Base-by-base conservation (phyloP, 2,888 invertebrate species). In the Rhagium mordax region DNA sequence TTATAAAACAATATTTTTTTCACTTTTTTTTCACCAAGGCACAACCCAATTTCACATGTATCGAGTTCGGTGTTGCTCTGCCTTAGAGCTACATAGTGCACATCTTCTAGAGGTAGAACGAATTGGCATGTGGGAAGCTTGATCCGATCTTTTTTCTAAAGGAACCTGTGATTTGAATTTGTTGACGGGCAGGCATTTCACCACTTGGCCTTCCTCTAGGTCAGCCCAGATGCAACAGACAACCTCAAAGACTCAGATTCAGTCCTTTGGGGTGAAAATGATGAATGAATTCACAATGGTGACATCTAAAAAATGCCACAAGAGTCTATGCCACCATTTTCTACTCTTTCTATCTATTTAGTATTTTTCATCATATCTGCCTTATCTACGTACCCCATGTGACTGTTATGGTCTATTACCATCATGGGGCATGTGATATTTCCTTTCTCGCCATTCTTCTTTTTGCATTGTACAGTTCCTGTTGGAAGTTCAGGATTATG, bases 201-300 rank as follows among this genome's bases (percentile, higher is more conserved):
- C 29, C 41, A 47, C n/a, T 55, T 21, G 13, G 33, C 21, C 55
- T 57, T 5, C 48, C 18, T 48, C 16, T 55, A 2, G 13, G 29
- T n/a, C 41, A 64, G 13, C 10, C 20, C 57, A 18, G 20, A 33
- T 5, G 24, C 55, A 27, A 55, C 24, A 21, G 55, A 18, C 24
- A 55, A 8, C 13, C 55, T 21, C 13, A 55, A 55, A 21, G 18
- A 4, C 6, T 24, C 24, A 61, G 78, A 80, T 51, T 75, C 75
- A 60, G 70, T 41, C 60, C 78, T 72, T 51, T 66, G 78, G 10
- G 77, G n/a, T 70, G 81, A 79, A 4, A 81, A 77, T 24, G 24
- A 24, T 24, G 24, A 24, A 24, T 24, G 24, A 24, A 55, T 55
- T 55, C 21, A 55, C 55, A 5, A 55, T 13, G 3, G 10, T 27